Conservation (phyloP, 2,113 vertebrate genomes). For the Caloenas nicobarica region DNA sequence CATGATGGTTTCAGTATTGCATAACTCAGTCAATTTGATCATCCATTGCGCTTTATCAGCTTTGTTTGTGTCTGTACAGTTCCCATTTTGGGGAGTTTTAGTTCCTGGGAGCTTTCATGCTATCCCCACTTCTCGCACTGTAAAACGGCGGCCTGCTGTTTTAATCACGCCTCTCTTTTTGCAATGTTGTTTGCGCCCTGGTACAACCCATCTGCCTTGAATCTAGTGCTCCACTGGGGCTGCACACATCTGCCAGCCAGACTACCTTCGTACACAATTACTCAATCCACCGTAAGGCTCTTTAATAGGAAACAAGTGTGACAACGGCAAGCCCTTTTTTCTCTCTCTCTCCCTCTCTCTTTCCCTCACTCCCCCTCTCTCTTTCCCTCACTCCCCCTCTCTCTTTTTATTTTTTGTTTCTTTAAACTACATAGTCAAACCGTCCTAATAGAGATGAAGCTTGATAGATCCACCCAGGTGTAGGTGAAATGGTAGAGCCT, state of each 20-base stretch:
- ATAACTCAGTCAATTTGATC: slow-evolving; percentile 10
- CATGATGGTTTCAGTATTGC: slow-evolving; percentile 26
- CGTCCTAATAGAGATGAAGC: slow-evolving; percentile 75
- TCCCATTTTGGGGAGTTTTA: slow-evolving; percentile 38
- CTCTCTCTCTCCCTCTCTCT: not conserved
- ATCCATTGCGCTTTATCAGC: not conserved
- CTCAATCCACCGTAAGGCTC: slow-evolving; percentile 80
- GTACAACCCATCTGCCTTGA: slow-evolving; percentile 81
- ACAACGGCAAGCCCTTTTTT: slow-evolving; percentile 71
- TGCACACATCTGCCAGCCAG: slow-evolving; percentile 86
- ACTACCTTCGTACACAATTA: slow-evolving; percentile 84
- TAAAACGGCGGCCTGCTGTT: slow-evolving; percentile 77
- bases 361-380: not conserved
- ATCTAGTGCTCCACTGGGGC: slow-evolving; percentile 80
- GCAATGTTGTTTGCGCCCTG: slow-evolving; percentile 79
- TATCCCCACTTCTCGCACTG: slow-evolving; percentile 59
- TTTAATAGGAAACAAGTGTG: slow-evolving; percentile 87
- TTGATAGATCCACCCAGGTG: slow-evolving; percentile 83
- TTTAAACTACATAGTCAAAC: slow-evolving; percentile 70
- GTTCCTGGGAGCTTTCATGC: slow-evolving; percentile 65
- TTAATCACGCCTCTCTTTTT: slow-evolving; percentile 78
- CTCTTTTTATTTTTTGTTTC: slow-evolving; percentile 1
- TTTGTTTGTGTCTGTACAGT: slow-evolving; percentile 9
- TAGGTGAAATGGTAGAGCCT: slow-evolving; percentile 78
- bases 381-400: not conserved